Evolutionary conservation across 1,140 invertebrate genomes (phyloP).

Genomic region (Heliconius hermathena): DNA sequence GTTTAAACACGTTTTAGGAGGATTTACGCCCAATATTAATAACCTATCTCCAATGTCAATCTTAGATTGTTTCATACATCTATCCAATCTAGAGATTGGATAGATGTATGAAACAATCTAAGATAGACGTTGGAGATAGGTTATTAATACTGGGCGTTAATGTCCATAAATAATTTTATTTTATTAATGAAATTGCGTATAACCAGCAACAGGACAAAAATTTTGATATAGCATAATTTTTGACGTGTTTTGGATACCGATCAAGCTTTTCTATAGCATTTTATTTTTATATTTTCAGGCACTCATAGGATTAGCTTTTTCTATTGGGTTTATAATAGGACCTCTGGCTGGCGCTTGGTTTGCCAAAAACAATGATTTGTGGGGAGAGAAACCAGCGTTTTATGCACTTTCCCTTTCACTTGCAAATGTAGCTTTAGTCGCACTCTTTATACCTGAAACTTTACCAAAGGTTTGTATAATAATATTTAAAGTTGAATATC

Average conservation of each 20-base stretch:
- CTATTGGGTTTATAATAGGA: constrained; percentile 97
- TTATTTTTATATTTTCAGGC: constrained; percentile 86
- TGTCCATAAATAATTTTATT: not conserved
- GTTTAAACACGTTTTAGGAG: no score
- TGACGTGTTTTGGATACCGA: not conserved
- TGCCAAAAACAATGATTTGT: constrained; percentile 85
- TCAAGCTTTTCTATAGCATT: not conserved
- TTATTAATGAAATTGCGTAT: not conserved
- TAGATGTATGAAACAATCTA: no score
- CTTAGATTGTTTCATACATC: no score
- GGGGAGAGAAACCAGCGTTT: constrained; percentile 92
- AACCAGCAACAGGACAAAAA: no score
- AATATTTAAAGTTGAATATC: not conserved
- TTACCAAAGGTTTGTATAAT: constrained; percentile 84
- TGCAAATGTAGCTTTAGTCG: constrained; percentile 90
- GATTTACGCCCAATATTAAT: no score
- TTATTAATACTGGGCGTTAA: no score
- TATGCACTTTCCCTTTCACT: constrained; percentile 91
- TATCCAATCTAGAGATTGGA: no score
- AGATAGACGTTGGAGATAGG: no score
- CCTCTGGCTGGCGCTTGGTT: constrained; percentile 97
- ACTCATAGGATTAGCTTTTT: constrained; percentile 97
- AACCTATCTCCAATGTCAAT: no score
- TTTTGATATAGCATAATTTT: no score
- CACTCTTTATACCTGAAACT: constrained; percentile 92